Evolutionary conservation across 2,797 vertebrate species (phyloP), one percentile per base, ranked within the genome.

Genomic region (Platalea minor): DNA sequence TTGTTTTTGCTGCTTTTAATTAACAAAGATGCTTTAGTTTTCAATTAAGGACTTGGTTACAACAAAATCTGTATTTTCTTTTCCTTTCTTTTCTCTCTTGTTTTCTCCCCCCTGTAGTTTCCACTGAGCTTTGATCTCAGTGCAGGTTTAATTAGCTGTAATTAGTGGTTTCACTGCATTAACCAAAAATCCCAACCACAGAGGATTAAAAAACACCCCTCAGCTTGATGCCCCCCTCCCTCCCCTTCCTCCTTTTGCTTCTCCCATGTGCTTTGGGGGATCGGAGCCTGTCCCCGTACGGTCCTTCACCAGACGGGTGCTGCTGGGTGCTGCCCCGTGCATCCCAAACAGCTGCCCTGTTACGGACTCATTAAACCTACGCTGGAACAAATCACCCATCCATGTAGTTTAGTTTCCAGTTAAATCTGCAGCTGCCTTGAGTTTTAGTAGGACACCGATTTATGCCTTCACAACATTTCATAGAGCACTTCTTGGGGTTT

Each of bases 81-180:
- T 59, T n/a, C 75, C 76, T 94, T 92, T 93, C 56, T 93, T 87
- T 91, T 64, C 91, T 60, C 77, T 65, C 89, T 89, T 91, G 84
- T 91, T 88, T 95, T 93, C 68, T 96, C 83, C 46, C 89, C 65
- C 59, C 45, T 13, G 70, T 70, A 67, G 91, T 94, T 96, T 96
- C 64, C 39, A 43, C 57, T 25, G 67, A 95, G 92, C 91, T 97
- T 95, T 96, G 93, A 96, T 96, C 93, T 88, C 95, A 67, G 84
- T 25, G 77, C 83, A 88, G 85, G 89, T 91, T 96, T 97, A 95
- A 97, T 96, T 95, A 96, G 77, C 91, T 94, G 91, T 97, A 94
- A 94, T 97, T 93, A 97, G 95, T 45, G 88, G 65, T 89, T 95
- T 92, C 89, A 39, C 63, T 86, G 37, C 80, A 88, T 95, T 95